Percentiles rank a stretch among this genome's conserved stretches.
These are phyloP conservation scores for Steatornis caripensis DNA, from an alignment of 2,113 vertebrate species.

Conservation along the genomic window DNA sequence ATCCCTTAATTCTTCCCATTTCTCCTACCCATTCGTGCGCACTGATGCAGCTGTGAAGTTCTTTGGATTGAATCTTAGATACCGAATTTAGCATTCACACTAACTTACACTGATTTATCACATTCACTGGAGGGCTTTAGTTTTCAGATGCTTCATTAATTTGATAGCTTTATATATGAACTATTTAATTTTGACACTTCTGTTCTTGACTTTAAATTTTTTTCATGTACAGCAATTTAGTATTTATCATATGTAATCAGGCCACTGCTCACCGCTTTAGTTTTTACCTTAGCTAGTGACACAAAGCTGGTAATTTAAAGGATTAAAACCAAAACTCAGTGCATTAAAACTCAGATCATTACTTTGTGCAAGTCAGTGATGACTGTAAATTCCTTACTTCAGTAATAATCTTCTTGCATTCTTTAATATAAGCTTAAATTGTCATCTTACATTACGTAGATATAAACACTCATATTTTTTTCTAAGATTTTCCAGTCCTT, in stretches of 20 bases:
- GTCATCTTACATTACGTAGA: background rate
- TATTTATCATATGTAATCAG: background rate
- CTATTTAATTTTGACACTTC: background rate
- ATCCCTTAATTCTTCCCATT: background rate
- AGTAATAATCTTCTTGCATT: background rate
- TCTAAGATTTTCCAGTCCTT: background rate
- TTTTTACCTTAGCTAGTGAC: background rate
- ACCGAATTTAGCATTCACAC: background rate
- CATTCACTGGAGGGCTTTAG: background rate
- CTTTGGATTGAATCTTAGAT: background rate
- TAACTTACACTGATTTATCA: background rate
- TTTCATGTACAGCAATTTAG: background rate
- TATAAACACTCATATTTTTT: background rate
- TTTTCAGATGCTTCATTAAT: background rate
- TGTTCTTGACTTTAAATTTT: background rate
- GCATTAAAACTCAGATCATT: background rate
- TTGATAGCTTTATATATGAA: background rate
- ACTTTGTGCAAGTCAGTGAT: background rate
- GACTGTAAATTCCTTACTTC: background rate
- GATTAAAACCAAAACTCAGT: background rate
- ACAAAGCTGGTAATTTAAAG: background rate
- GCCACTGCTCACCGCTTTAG: background rate
- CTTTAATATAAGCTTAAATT: background rate
- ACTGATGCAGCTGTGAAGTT: background rate
- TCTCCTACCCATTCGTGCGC: background rate